These are phyloP conservation scores for Chrysochloris asiatica DNA, from an alignment of 2,113 vertebrate genomes.

Conservation along the genomic window DNA sequence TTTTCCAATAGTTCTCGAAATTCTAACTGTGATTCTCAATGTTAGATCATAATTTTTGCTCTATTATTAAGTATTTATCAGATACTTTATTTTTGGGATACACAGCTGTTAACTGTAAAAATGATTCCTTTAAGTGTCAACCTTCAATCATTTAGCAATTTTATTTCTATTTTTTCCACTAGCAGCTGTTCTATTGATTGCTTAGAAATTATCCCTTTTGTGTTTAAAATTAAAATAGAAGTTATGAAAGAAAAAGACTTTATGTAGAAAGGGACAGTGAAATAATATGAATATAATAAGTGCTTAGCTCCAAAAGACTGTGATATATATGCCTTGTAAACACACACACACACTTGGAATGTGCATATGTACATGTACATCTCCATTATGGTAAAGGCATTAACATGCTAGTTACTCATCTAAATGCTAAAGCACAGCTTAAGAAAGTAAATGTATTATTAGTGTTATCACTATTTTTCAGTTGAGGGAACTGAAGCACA, in stretches of 20 bases:
- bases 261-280: neutral
- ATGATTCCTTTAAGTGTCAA: constrained; percentile 60
- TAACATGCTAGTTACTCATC: neutral
- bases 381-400: neutral
- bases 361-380: neutral
- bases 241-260: constrained; percentile 37
- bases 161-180: constrained; percentile 56
- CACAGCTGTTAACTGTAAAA: constrained; percentile 54
- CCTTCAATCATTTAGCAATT: constrained; percentile 59
- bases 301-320: neutral
- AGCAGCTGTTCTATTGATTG: constrained; percentile 65
- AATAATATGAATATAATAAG: constrained; percentile 13
- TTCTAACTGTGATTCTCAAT: constrained; percentile 8
- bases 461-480: neutral
- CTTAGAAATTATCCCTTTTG: constrained; percentile 43
- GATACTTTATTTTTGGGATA: constrained; percentile 49
- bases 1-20: constrained; percentile 31
- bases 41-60: constrained; percentile 27
- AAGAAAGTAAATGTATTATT: neutral
- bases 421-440: constrained; percentile 17
- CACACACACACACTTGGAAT: neutral
- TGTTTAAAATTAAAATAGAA: constrained; percentile 70
- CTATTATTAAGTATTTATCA: constrained; percentile 42
- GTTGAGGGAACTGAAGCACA: neutral
- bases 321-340: neutral